Evolutionary conservation across 2,888 invertebrate genomes (phyloP).

Genomic region (Oscheius sp.): DNA sequence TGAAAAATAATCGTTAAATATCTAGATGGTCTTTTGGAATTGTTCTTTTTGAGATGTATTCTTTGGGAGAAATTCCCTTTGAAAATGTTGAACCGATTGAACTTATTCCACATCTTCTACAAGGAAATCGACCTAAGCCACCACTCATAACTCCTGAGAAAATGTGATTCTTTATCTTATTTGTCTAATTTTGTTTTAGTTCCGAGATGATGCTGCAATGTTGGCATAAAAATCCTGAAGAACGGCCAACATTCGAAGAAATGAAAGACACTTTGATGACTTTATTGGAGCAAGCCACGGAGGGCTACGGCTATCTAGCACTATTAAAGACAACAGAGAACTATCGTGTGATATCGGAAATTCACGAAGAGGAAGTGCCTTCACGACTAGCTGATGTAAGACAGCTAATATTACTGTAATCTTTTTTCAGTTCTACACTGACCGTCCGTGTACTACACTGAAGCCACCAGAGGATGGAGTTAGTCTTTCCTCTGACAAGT

Average conservation of each 20-base stretch:
- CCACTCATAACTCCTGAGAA: constrained; percentile 60
- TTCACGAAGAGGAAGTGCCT: constrained; percentile 4
- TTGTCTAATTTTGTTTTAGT: constrained; percentile 25
- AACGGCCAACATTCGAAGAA: constrained; percentile 63
- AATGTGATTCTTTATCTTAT: constrained; percentile 40
- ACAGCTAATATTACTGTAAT: neutral
- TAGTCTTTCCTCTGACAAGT: neutral
- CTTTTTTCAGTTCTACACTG: constrained; percentile 15
- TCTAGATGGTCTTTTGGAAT: constrained; percentile 64
- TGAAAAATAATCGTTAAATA: neutral
- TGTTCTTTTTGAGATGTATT: constrained; percentile 65
- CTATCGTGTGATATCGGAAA: constrained; percentile 41
- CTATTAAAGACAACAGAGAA: constrained; percentile 43
- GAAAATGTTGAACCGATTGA: constrained; percentile 57
- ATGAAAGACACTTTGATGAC: constrained; percentile 57
- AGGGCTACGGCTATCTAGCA: constrained; percentile 61
- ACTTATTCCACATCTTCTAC: constrained; percentile 52
- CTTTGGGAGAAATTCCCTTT: constrained; percentile 63
- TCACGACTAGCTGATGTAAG: constrained; percentile 23
- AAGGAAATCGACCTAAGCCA: constrained; percentile 56
- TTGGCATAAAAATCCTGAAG: constrained; percentile 58
- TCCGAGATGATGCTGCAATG: constrained; percentile 62
- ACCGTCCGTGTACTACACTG: neutral
- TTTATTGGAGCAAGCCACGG: constrained; percentile 58
- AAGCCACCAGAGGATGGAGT: neutral